Evolutionary conservation across 2,888 invertebrate species (phyloP), one percentile per base, ranked within the genome.

Genomic region (Pasiphila rectangulata): DNA sequence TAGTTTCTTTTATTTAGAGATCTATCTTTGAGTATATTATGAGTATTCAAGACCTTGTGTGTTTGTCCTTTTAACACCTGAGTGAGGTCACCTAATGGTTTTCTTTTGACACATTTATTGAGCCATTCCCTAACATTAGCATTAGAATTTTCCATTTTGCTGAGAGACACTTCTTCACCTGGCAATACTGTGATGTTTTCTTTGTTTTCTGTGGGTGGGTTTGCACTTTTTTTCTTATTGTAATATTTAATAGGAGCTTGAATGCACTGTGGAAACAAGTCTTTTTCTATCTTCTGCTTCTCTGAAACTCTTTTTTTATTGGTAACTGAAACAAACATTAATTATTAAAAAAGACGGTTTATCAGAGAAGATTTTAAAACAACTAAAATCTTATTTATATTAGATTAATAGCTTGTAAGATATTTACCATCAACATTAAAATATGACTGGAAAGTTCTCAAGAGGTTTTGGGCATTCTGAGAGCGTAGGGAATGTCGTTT

Each of bases 251-350:
- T 43, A 32, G 78, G 76, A 48, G 83, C 87, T 71, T 87, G 85
- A 54, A 88, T 85, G 53, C 83, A 83, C 60, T 78, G 61, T 45
- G 87, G 86, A 51, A 88, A 88, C n/a, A 86, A 2, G 53, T 81
- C 69, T 57, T 76, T 85, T 67, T 88, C 87, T 34, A 74, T 54
- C 65, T 75, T 81, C 34, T 80, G 57, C 47, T 79, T 73, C 45
- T 84, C 81, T 38, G 80, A 84, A 45, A 77, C 46, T 53, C 79
- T 70, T 29, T 69, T 64, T 27, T 68, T 69, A 59, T 57, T 74
- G 39, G 72, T 67, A 36, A 83, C 86, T 86, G 62, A 23, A 81
- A 79, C 20, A 46, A 51, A 3, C n/a, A n/a, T n/a, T 7, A 30
- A 9, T 16, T 1, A 9, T 9, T 30, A 3, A 30, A n/a, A n/a